Base-by-base conservation (phyloP, 1,140 invertebrate species). In the Bombus terrestris region DNA sequence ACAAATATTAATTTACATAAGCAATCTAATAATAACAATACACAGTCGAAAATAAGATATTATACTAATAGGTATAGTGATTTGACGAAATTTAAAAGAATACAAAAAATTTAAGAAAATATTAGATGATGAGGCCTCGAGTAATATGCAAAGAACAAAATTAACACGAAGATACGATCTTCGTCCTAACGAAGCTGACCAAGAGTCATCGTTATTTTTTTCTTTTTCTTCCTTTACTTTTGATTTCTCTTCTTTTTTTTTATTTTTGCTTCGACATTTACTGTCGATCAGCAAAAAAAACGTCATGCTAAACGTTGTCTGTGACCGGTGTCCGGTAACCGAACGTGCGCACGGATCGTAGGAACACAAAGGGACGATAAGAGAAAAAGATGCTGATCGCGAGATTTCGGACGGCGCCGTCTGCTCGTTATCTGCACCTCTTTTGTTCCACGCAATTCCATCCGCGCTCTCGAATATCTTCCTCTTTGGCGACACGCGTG, bases 381-480 rank as follows among this genome's bases (percentile, higher is more conserved):
- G 47, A 32, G 37, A 59, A 69, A 72, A 84, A 84, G 83, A 84
- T 80, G 83, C 83, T 84, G 83, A 84, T 84, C 39, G 53, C 76
- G 53, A 84, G 76, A 79, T 79, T 72, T 71, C 76, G n/a, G 76
- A 10, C 83, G 83, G 76, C 83, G 83, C 83, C 83, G 83, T 79
- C 83, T 80, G 68, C 76, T 78, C 53, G 53, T 84, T 84, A 84
- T 84, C 83, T 79, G 15, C 66, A 32, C n/a, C 82, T 79, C 74
- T 69, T 69, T 84, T 79, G 53, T 79, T 71, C 43, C 53, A 37
- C 66, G 82, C 75, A 37, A 79, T 73, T 81, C 47, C 74, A 76
- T 66, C 43, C 66, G 43, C 57, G 32, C 8, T 62, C 72, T 68
- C 59, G 62, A 68, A 83, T 83, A 28, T 41, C 81, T 57, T 43